A percentile compares a stretch with the other conserved stretches of the same genome.
phyloP scores from a whole-genome alignment of 2,113 vertebrate species.

The Seriola quinqueradiata region DNA sequence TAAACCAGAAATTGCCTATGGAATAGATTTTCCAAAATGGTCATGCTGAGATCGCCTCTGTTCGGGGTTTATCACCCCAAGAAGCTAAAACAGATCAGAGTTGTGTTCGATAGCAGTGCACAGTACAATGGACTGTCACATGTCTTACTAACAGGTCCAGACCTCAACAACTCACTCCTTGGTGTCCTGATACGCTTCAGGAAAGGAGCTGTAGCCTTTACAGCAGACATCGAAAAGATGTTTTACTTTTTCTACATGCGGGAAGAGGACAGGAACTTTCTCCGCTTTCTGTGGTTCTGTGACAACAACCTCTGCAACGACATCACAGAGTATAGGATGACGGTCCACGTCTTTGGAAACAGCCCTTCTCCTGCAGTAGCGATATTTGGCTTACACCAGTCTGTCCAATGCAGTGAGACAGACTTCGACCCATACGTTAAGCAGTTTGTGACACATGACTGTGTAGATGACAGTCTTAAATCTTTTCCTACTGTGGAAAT shows the following conservation, averaged over 20 bases:
- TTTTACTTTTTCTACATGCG: background rate
- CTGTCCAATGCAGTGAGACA: background rate
- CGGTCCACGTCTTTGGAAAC: background rate
- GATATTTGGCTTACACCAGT: background rate
- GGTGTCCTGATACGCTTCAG: background rate
- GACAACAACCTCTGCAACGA: background rate
- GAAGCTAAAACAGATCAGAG: constrained; percentile 6
- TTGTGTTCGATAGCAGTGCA: background rate
- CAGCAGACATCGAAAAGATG: constrained; percentile 14
- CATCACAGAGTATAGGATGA: background rate
- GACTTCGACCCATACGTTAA: background rate
- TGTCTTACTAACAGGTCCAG: background rate
- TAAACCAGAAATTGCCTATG: constrained; percentile 5
- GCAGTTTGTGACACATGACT: background rate
- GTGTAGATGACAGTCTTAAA: background rate
- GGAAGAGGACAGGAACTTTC: background rate
- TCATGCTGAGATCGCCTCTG: background rate
- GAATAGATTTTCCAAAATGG: constrained; percentile 18
- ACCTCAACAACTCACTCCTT: constrained; percentile 4
- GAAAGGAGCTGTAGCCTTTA: background rate
- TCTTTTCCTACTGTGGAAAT: background rate
- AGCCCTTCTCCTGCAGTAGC: background rate
- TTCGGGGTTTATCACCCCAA: constrained; percentile 17
- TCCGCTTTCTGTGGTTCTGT: background rate
- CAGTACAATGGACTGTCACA: background rate